These are phyloP conservation scores for Pseudeuparius sepicola DNA, from an alignment of 2,888 invertebrate species.

Conservation along the genomic window DNA sequence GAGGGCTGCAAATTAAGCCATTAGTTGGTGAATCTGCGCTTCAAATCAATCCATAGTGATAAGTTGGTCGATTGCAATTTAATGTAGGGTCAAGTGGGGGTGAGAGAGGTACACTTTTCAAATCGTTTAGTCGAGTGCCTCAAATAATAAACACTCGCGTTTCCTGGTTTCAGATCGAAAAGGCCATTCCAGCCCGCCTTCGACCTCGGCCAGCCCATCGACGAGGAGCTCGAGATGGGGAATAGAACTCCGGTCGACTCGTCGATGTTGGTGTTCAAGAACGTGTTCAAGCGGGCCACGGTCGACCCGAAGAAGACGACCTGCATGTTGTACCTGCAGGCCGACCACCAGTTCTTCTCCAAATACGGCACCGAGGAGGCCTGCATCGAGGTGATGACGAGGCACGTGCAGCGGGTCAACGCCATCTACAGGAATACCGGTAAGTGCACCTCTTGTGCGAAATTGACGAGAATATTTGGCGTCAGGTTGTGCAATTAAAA, in stretches of 20 bases:
- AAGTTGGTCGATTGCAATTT: too few relatives aligned
- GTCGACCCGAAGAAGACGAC: conserved; percentile 83
- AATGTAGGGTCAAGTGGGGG: too few relatives aligned
- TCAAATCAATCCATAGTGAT: too few relatives aligned
- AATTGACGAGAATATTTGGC: too few relatives aligned
- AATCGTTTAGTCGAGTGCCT: too few relatives aligned
- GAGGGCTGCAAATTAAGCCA: too few relatives aligned
- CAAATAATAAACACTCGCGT: too few relatives aligned
- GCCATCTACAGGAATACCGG: conserved; percentile 78
- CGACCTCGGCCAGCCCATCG: conserved; percentile 35
- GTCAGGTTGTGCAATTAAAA: too few relatives aligned
- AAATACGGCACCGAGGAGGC: conserved; percentile 90
- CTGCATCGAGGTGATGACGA: conserved; percentile 89
- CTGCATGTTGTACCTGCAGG: conserved; percentile 91
- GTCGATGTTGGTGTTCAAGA: conserved; percentile 46
- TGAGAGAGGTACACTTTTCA: too few relatives aligned
- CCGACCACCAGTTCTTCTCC: conserved; percentile 92
- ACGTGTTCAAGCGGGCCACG: conserved; percentile 57
- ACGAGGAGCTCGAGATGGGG: conserved; percentile 34
- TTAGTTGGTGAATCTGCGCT: too few relatives aligned
- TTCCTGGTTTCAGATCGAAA: conserved; percentile 35
- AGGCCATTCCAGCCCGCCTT: conserved; percentile 41
- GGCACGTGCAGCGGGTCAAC: conserved; percentile 90
- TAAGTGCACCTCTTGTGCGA: too few relatives aligned
- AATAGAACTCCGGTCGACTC: conserved; percentile 31